These are phyloP conservation scores for Benitochromis conjunctus DNA, from an alignment of 2,113 vertebrate species.

Conservation along the genomic window DNA sequence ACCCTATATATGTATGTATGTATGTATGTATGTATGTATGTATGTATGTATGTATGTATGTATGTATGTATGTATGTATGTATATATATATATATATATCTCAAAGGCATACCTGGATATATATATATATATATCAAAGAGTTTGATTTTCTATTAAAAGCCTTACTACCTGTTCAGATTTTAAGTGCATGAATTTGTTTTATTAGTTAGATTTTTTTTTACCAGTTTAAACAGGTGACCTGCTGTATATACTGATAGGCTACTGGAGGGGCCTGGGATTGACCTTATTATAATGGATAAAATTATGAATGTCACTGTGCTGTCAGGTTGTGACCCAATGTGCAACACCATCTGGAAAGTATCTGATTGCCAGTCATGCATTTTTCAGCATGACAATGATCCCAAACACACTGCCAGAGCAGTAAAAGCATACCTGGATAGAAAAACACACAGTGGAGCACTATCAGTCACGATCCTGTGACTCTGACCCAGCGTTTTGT, in stretches of 20 bases:
- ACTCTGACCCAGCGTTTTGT: not conserved
- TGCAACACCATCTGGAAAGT: not conserved
- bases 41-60: no score
- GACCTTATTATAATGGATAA: not conserved
- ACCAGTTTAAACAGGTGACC: not conserved
- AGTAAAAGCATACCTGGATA: not conserved
- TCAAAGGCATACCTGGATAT: no score
- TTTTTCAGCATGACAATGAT: not conserved
- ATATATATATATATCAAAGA: no score
- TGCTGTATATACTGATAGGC: not conserved
- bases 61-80: no score
- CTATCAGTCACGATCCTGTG: not conserved
- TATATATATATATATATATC: accelerated
- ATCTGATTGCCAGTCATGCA: not conserved
- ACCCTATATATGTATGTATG: not conserved
- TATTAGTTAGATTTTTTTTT: not conserved
- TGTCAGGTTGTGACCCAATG: not conserved
- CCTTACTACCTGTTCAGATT: not conserved
- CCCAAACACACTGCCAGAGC: not conserved
- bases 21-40: no score
- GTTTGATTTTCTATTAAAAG: not conserved
- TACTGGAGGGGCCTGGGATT: not conserved
- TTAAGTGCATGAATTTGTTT: not conserved
- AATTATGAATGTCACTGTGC: not conserved
- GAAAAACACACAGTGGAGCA: not conserved